Evolutionary conservation across 1,140 invertebrate genomes (phyloP).

Genomic region (Parapsyche elsis): DNA sequence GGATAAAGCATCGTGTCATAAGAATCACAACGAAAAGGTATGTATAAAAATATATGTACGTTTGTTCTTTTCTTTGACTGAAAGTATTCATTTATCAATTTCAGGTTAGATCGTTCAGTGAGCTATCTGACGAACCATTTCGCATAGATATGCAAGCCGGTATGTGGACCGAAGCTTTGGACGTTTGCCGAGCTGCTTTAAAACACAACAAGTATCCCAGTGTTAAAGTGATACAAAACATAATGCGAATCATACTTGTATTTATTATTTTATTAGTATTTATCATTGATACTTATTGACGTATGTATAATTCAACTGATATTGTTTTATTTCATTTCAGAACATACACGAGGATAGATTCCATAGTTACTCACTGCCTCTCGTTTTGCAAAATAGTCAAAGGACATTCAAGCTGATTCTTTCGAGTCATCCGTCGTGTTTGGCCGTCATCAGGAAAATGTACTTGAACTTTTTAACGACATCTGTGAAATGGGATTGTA

Average conservation of each 20-base stretch:
- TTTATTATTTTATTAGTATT: slow-evolving; percentile 36
- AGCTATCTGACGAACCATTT: slow-evolving; percentile 57
- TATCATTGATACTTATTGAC: no score
- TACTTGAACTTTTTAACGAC: slow-evolving; percentile 61
- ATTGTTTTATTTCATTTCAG: slow-evolving; percentile 58
- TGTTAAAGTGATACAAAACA: slow-evolving; percentile 58
- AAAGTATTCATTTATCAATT: no score
- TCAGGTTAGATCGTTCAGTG: no score
- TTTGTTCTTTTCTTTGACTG: no score
- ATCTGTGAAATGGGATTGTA: slow-evolving; percentile 50
- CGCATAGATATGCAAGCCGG: slow-evolving; percentile 60
- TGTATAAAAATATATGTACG: no score
- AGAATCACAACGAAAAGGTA: slow-evolving; percentile 1
- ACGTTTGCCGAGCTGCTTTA: slow-evolving; percentile 59
- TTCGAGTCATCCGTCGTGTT: slow-evolving; percentile 61
- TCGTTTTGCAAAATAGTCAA: slow-evolving; percentile 60
- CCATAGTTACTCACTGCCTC: slow-evolving; percentile 55
- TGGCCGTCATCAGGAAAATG: slow-evolving; percentile 58
- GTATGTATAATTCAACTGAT: no score
- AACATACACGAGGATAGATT: slow-evolving; percentile 62
- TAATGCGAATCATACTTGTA: slow-evolving; percentile 65
- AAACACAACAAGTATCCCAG: slow-evolving; percentile 60
- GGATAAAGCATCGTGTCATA: not conserved
- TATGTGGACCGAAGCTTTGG: slow-evolving; percentile 62
- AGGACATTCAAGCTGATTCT: slow-evolving; percentile 60